Base-by-base conservation (phyloP, 2,888 invertebrate species). In the Pomacea canaliculata region DNA sequence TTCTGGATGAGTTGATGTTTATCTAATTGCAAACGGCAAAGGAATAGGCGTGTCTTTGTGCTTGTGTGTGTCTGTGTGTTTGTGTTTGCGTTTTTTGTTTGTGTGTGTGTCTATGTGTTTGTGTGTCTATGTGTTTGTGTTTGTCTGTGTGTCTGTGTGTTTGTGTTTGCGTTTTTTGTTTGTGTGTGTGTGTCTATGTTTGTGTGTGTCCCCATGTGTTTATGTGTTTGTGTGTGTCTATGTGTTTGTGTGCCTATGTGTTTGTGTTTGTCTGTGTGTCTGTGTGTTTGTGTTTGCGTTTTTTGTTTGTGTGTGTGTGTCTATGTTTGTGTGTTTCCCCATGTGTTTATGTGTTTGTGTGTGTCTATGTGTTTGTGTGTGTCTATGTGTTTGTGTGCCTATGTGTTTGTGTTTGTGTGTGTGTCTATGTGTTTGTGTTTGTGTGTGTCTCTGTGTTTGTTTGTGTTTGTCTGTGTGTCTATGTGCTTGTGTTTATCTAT, bases 211-310 rank as follows among this genome's bases (percentile, higher is more conserved):
- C 7, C n/a, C n/a, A 8, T 37, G 67, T 27, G 67, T 37, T 37
- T 27, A 37, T 37, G 67, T 67, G 67, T 37, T 37, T 27, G 67
- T 67, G 67, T 27, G 37, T 49, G 68, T 48, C 49, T 69, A 49
- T 48, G 48, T 19, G 49, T 16, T 49, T 8, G 68, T 10, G 68
- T 13, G 68, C 9, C 46, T 1, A 48, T 51, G 51, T 51, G 51
- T 51, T 10, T 51, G 51, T 51, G 12, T 51, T 7, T 51, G 51
- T 51, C 12, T 7, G 51, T 51, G 51, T 16, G 68, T 18, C 19
- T 48, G 68, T 13, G 48, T 27, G 67, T 27, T 4, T 46, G 27
- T 46, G 67, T 46, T 7, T 16, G 48, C 7, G 48, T 7, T 49
- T 3, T 7, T 4, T 4, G 7, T 7, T 12, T 19, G n/a, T 3